Base-by-base conservation (phyloP, 92 coral and sea anemone genomes). In the Bergia sp. region DNA sequence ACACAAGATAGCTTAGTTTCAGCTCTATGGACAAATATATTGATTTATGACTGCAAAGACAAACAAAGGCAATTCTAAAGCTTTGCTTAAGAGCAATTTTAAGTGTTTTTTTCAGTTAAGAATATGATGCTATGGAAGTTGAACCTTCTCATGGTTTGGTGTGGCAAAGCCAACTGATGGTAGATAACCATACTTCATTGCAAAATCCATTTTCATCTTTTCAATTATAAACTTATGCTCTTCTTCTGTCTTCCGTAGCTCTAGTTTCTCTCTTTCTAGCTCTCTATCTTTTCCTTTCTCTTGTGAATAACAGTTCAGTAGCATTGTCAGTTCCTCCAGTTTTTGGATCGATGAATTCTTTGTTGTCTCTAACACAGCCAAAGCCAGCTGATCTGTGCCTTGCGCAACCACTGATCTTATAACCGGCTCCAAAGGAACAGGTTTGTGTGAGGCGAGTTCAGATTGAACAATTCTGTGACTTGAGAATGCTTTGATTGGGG, bases 151-250 rank as follows among this genome's bases (percentile, higher is more conserved):
- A 13, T 5, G 43, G 9, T 16, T 84, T 36, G 79, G 87, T 16
- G 80, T 16, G 53, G 80, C 80, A 76, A 84, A 29, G 37, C 87
- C 87, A 1, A 29, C 87, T 43, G 79, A 38, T 9, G 87, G 87
- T 45, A 84, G 20, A 49, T 74, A 84, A 36, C 87, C 87, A 71
- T 47, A 84, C 74, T 84, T 84, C 6, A 84, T 39, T n/a, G 87
- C 87, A 84, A 84, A 84, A 72, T 84, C 87, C 87, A 84, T 84
- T 84, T 71, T 84, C 87, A 84, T 23, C 50, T 84, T 84, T 0
- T 84, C 87, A 6, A 84, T 84, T 72, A 71, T 37, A 73, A 84
- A 84, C 58, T 72, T 44, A 37, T 84, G 87, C 29, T 84, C 87
- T 44, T 84, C 87, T 37, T 71, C 74, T 44, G 40, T 37, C 87